Conservation (phyloP, 2,113 vertebrate genomes). For the Willisornis vidua region DNA sequence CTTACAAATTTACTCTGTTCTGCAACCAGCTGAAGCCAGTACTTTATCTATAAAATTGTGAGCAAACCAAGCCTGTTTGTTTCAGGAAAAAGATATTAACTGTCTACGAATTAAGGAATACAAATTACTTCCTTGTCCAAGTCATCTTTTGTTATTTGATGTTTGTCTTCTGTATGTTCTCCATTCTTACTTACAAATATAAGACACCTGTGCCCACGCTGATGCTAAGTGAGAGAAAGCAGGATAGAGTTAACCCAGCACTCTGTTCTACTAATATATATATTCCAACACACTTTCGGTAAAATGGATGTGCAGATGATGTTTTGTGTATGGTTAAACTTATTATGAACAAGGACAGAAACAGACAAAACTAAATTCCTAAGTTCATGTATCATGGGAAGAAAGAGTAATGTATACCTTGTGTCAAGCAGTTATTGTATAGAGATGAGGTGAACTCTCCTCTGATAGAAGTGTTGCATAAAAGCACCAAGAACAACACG, state of each 20-base stretch:
- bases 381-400: background rate
- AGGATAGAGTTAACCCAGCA: background rate
- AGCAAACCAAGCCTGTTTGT: background rate
- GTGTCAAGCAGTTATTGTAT: conserved; percentile 28
- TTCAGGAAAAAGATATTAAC: background rate
- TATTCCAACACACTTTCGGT: background rate
- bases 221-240: background rate
- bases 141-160: accelerated
- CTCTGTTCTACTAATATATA: background rate
- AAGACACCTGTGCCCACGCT: background rate
- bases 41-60: background rate
- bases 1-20: background rate
- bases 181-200: background rate
- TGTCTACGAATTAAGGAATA: background rate
- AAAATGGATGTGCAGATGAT: background rate
- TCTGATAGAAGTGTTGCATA: conserved; percentile 12
- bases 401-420: background rate
- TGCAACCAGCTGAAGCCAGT: background rate
- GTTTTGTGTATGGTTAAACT: background rate
- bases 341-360: background rate
- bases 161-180: background rate
- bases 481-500: conserved; percentile 41
- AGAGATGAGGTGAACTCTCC: conserved; percentile 42
- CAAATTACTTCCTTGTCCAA: background rate
- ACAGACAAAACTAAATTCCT: background rate